These are phyloP conservation scores for Tinea semifulvella DNA, from an alignment of 2,888 invertebrate species.

Conservation along the genomic window DNA sequence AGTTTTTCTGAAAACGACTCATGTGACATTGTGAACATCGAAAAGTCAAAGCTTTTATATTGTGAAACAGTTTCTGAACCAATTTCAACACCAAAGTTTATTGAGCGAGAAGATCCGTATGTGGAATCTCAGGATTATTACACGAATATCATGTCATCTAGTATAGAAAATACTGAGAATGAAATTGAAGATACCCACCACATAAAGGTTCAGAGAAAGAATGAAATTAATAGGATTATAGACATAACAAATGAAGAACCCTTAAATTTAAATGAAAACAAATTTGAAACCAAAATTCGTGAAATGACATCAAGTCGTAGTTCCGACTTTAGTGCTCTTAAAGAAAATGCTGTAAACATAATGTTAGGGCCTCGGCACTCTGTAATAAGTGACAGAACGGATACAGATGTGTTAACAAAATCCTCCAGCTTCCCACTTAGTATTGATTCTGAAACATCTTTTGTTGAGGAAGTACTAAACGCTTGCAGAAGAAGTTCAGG, in stretches of 20 bases:
- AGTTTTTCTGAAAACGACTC: conserved; percentile 62
- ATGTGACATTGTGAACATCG: conserved; percentile 44
- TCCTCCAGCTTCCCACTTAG: conserved; percentile 46
- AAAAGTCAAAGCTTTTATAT: conserved; percentile 40
- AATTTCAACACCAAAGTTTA: conserved; percentile 52
- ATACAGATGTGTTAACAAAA: conserved; percentile 37
- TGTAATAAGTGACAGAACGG: conserved; percentile 30
- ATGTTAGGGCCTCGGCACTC: conserved; percentile 37
- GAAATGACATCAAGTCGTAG: conserved; percentile 47
- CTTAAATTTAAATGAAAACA: conserved; percentile 21
- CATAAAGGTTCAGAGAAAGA: conserved; percentile 54
- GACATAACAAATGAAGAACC: conserved; percentile 40
- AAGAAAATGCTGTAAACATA: conserved; percentile 53
- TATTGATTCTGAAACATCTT: conserved; percentile 45
- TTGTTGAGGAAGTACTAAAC: conserved; percentile 54
- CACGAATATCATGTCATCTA: conserved; percentile 37
- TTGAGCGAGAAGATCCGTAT: conserved; percentile 57
- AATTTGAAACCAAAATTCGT: conserved; percentile 38
- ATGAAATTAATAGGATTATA: conserved; percentile 54
- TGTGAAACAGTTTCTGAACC: conserved; percentile 56
- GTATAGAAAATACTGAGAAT: conserved; percentile 49
- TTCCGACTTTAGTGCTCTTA: conserved; percentile 39
- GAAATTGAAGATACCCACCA: conserved; percentile 51
- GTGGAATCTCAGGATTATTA: conserved; percentile 52
- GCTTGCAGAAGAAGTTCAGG: conserved; percentile 53